Evolutionary conservation across 2,113 vertebrate genomes (phyloP).

Genomic region (Grammomys surdaster): DNA sequence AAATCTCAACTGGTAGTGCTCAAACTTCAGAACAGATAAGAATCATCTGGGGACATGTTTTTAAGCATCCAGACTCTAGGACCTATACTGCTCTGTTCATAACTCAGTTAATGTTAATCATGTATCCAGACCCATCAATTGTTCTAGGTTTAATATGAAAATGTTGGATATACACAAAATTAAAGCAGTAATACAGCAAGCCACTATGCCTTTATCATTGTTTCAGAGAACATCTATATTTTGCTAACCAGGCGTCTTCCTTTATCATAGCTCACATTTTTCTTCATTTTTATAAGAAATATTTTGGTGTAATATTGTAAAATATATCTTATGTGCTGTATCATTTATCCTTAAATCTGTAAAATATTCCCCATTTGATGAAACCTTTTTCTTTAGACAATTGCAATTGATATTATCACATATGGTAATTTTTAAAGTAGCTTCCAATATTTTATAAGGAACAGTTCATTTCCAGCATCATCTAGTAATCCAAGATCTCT

Average conservation of each 20-base stretch:
- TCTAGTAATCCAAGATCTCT: not conserved
- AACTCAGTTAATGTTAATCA: not conserved
- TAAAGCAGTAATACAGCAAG: not conserved
- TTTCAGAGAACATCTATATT: not conserved
- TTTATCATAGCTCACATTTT: rapidly evolving
- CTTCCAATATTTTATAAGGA: not conserved
- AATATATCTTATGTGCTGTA: not conserved
- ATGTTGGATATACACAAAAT: not conserved
- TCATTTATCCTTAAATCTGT: constrained; percentile 4
- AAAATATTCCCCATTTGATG: not conserved
- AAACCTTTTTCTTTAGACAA: not conserved
- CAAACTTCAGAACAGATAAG: not conserved
- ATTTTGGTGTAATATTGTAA: not conserved
- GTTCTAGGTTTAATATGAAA: not conserved
- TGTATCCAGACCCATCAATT: not conserved
- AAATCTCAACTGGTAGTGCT: constrained; percentile 13
- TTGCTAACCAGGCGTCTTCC: not conserved
- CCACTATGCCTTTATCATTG: not conserved
- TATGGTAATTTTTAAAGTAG: not conserved
- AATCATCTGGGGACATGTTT: not conserved
- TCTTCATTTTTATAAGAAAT: not conserved
- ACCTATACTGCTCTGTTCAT: not conserved
- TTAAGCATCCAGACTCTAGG: not conserved
- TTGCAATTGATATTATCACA: not conserved
- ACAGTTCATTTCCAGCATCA: not conserved